phyloP scores from a whole-genome alignment of 2,888 invertebrate species.

The Minunthozetes semirufus region DNA sequence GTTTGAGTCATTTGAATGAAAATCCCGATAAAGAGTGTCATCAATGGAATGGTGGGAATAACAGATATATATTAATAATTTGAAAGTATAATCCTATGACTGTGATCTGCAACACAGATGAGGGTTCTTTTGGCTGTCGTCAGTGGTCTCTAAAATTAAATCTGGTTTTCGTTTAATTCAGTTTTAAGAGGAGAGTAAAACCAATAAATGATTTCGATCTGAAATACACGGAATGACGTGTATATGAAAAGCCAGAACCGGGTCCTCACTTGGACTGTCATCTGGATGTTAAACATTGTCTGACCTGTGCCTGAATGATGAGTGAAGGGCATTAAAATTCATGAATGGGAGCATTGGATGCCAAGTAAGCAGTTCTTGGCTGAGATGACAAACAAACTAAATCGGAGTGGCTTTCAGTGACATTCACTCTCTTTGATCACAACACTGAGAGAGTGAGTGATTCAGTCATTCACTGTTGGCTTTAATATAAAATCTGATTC shows the following conservation, averaged over 20 bases:
- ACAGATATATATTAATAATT: background rate
- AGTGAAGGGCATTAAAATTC: slow-evolving; percentile 24
- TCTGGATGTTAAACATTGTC: slow-evolving; percentile 24
- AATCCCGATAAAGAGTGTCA: no score
- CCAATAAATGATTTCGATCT: slow-evolving; percentile 1
- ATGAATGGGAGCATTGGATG: slow-evolving; percentile 8
- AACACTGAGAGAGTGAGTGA: background rate
- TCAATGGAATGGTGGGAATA: background rate
- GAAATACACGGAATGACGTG: slow-evolving; percentile 9
- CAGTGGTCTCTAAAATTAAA: background rate
- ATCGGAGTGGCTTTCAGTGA: background rate
- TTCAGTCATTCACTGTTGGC: background rate
- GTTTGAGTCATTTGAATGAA: no score
- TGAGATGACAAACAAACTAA: background rate
- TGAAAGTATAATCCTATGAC: slow-evolving; percentile 9
- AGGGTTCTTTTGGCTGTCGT: background rate
- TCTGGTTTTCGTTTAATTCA: background rate
- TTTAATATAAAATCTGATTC: slow-evolving; percentile 20
- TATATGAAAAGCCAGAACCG: background rate
- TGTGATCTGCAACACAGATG: background rate
- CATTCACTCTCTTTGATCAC: background rate
- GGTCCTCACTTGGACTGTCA: slow-evolving; percentile 17
- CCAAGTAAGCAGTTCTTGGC: background rate
- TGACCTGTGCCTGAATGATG: background rate
- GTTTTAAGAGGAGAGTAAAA: background rate